These are phyloP conservation scores for Apodemia hepburni DNA, from an alignment of 2,888 invertebrate species.

Conservation along the genomic window DNA sequence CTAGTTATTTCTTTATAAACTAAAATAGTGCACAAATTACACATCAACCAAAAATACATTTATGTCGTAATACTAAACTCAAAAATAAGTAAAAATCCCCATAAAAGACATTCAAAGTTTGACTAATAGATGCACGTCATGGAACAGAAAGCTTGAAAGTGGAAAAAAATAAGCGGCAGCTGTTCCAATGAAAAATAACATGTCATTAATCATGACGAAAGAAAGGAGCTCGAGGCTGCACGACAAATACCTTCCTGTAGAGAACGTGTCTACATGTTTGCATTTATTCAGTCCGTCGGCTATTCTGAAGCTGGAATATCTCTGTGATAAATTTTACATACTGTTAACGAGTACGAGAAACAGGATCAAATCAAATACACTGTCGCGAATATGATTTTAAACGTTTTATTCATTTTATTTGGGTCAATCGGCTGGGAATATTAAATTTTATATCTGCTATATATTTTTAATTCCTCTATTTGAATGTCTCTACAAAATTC, in stretches of 20 bases:
- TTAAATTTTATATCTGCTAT: no score
- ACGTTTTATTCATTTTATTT: neutral
- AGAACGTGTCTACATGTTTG: slow-evolving; percentile 43
- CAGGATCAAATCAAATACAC: neutral
- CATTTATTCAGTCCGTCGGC: slow-evolving; percentile 36
- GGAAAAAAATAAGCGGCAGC: slow-evolving; percentile 69
- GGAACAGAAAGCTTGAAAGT: slow-evolving; percentile 66
- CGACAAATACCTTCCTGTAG: slow-evolving; percentile 69
- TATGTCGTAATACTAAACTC: neutral
- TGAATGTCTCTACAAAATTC: no score
- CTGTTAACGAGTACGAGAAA: slow-evolving; percentile 6
- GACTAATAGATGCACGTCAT: slow-evolving; percentile 69
- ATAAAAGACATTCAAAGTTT: slow-evolving; percentile 59
- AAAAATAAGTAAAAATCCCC: slow-evolving; percentile 35
- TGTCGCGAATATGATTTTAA: neutral
- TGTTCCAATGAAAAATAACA: slow-evolving; percentile 75
- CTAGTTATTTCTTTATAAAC: no score
- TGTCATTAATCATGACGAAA: slow-evolving; percentile 72
- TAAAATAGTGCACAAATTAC: no score
- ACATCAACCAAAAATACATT: no score
- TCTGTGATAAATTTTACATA: slow-evolving; percentile 7
- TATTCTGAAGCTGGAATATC: slow-evolving; percentile 17
- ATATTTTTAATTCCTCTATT: no score
- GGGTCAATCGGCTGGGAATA: neutral
- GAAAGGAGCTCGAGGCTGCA: slow-evolving; percentile 61